Evolutionary conservation across 1,140 invertebrate genomes (phyloP).

Genomic region (Orchesella cincta): DNA sequence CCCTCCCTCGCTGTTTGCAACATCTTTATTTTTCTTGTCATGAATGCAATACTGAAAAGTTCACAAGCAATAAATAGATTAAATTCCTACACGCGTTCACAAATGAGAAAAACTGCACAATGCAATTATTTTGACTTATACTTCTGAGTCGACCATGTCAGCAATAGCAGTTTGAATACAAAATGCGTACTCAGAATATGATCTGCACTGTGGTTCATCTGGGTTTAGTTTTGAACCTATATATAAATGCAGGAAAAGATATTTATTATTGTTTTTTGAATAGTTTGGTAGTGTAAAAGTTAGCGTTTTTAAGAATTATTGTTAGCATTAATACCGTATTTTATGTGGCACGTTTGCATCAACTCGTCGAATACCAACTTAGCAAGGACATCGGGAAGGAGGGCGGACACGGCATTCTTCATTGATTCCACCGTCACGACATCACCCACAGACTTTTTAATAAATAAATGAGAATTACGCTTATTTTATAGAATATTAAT

Average conservation of each 20-base stretch:
- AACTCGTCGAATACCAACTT: no score
- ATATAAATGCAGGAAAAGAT: not conserved
- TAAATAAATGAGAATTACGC: not conserved
- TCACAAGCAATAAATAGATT: not conserved
- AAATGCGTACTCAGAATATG: not conserved
- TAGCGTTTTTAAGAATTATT: no score
- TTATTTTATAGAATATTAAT: no score
- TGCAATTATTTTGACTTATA: not conserved
- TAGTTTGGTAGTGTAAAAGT: no score
- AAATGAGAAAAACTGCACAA: not conserved
- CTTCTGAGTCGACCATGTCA: not conserved
- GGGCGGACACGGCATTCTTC: not conserved
- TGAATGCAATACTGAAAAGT: not conserved
- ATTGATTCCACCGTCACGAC: not conserved
- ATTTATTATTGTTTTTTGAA: no score
- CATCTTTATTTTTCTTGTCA: not conserved
- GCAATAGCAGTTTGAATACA: slow-evolving; percentile 22
- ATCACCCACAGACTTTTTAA: slow-evolving; percentile 1
- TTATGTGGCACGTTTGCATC: not conserved
- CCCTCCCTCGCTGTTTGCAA: no score
- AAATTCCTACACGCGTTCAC: not conserved
- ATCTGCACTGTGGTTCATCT: slow-evolving; percentile 1
- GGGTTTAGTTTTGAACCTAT: not conserved
- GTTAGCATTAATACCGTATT: no score
- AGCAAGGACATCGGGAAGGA: not conserved